Percentiles rank a stretch among this genome's conserved stretches.
These are phyloP conservation scores for Chondrilla cf. caribensis DNA, from an alignment of 37 sponge, comb jelly and placozoan species.

Conservation along the genomic window DNA sequence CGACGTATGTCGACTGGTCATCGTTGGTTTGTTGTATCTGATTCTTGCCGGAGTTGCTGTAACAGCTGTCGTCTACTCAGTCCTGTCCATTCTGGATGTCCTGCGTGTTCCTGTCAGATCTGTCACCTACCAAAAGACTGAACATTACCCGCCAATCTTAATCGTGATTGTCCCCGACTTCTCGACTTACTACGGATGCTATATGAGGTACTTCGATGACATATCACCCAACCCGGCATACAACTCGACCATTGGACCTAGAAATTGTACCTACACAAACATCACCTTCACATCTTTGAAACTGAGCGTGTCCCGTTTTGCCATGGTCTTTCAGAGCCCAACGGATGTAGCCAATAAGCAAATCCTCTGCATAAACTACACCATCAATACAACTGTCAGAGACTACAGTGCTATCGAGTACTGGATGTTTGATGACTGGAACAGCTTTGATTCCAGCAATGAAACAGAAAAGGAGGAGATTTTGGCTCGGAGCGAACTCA, in stretches of 20 bases:
- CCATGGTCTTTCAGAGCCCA: slow-evolving; percentile 12
- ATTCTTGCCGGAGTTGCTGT: neutral
- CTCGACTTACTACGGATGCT: slow-evolving; percentile 2
- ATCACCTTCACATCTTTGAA: slow-evolving; percentile 1
- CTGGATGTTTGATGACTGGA: slow-evolving; percentile 15
- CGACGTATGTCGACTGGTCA: neutral
- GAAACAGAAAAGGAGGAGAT: neutral
- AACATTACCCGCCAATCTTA: neutral
- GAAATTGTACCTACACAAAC: neutral
- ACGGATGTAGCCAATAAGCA: neutral
- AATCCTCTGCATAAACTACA: neutral
- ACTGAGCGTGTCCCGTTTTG: neutral
- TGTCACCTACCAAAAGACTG: neutral
- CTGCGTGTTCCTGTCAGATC: neutral
- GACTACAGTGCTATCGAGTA: slow-evolving; percentile 30
- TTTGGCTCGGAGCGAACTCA: neutral
- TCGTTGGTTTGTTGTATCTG: neutral
- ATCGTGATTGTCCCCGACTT: slow-evolving; percentile 19
- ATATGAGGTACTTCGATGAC: slow-evolving; percentile 4
- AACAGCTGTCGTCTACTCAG: slow-evolving; percentile 6
- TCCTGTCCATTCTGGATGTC: neutral
- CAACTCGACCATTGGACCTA: neutral
- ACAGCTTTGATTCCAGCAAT: neutral
- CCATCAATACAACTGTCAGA: slow-evolving; percentile 14
- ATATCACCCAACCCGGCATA: slow-evolving; percentile 1